phyloP scores from a whole-genome alignment of 2,797 vertebrate genomes.

The Channa striata region DNA sequence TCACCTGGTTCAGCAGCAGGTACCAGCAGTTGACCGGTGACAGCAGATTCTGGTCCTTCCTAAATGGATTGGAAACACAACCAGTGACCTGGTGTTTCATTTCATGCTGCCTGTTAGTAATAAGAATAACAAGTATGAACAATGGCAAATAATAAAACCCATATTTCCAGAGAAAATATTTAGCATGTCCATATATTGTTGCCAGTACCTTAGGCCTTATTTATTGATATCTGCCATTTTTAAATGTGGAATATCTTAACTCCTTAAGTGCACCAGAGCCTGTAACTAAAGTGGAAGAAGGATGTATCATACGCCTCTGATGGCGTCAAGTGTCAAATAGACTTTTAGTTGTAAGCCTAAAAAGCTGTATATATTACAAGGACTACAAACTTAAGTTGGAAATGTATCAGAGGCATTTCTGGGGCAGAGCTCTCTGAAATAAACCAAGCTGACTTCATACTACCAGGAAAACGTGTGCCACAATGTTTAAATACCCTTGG shows the following conservation, averaged over 20 bases:
- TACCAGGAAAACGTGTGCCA: constrained; percentile 38
- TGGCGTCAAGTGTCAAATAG: constrained; percentile 68
- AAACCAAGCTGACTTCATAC: constrained; percentile 53
- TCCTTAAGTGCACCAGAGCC: constrained; percentile 26
- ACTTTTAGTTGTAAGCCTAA: constrained; percentile 42
- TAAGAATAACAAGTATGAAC: neutral
- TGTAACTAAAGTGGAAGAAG: constrained; percentile 32
- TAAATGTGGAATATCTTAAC: constrained; percentile 39
- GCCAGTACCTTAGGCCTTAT: neutral
- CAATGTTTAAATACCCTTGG: constrained; percentile 59
- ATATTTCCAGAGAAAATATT: too few species aligned
- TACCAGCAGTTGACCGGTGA: constrained; percentile 99
- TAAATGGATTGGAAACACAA: constrained; percentile 54
- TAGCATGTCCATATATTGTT: neutral
- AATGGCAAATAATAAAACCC: neutral
- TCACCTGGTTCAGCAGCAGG: constrained; percentile 97
- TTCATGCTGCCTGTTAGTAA: neutral
- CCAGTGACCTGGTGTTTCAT: neutral
- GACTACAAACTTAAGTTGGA: constrained; percentile 34
- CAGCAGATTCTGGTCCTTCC: constrained; percentile 98
- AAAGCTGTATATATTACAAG: constrained; percentile 53
- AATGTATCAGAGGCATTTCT: constrained; percentile 75
- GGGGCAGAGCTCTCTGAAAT: constrained; percentile 61
- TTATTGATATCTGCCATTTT: constrained; percentile 26
- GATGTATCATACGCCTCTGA: constrained; percentile 57